Evolutionary conservation across 2,888 invertebrate species (phyloP), one percentile per base, ranked within the genome.

Genomic region (Oxytorus armatus): DNA sequence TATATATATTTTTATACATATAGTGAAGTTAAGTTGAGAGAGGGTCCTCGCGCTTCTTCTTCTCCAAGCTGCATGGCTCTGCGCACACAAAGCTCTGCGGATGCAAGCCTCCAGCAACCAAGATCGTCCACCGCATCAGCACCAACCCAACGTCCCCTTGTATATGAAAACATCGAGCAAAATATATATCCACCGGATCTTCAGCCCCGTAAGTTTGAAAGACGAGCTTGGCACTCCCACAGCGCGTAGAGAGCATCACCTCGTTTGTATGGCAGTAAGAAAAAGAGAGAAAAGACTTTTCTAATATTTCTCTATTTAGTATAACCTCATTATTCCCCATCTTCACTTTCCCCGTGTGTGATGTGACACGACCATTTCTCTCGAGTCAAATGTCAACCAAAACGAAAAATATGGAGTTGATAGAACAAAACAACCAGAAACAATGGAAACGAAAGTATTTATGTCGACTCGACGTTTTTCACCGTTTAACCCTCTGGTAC

Each of bases 121-220:
- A 16, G 33, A 49, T 16, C 59, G 42, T 47, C 68, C 57, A 66
- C 65, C 63, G 16, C 55, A 69, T 29, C 7, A 36, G 21, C 69
- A 23, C 8, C 18, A 44, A 33, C 61, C 33, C n/a, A n/a, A n/a
- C n/a, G n/a, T n/a, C 16, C 25, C 53, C 39, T 16, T 61, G 85
- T 87, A 83, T 86, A 88, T 87, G 89, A 88, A 89, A 89, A 87
- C 87, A 88, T 86, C 83, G 77, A 83, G 85, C 85, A 85, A 88
- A 87, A 87, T 89, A 86, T n/a, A n/a, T 84, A 86, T 86, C 85
- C 84, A 85, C 83, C 83, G 84, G 85, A 86, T 85, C 83, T 84
- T 80, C 84, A 81, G 83, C 85, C 85, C 82, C 87, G 86, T 86
- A 88, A 88, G 86, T 88, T 87, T 88, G 86, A 88, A 86, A 87